A percentile compares a stretch with the other conserved stretches of the same genome.
These are phyloP conservation scores for Polyodon spathula DNA, from an alignment of 2,113 vertebrate genomes.

Conservation along the genomic window DNA sequence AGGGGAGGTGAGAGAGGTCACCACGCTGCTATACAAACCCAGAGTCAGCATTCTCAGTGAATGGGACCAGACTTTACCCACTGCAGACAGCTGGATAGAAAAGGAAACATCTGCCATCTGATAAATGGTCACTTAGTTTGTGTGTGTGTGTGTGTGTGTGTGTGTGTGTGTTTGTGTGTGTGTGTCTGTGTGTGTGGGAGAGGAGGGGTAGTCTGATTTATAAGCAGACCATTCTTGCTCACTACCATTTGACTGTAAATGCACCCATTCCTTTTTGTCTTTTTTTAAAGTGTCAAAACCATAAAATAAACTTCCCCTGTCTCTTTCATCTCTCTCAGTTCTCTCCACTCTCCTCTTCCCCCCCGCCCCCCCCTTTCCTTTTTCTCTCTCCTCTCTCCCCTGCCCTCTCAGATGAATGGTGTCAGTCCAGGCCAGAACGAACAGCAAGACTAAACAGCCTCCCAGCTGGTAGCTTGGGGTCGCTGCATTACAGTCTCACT, in stretches of 20 bases:
- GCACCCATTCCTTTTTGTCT: too few species aligned
- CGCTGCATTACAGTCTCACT: conserved; percentile 23
- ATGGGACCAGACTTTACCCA: conserved; percentile 39
- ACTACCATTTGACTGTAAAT: too few species aligned
- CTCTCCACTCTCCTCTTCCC: too few species aligned
- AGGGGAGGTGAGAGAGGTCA: too few species aligned
- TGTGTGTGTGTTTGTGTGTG: conserved; percentile 7
- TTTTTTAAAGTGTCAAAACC: too few species aligned
- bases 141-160: conserved; percentile 7
- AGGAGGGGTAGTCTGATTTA: conserved; percentile 3
- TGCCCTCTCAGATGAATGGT: too few species aligned
- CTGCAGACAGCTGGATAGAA: conserved; percentile 18
- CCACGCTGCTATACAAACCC: conserved; percentile 37
- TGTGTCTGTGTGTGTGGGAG: conserved; percentile 7
- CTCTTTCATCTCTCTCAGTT: too few species aligned
- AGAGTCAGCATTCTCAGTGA: conserved; percentile 31
- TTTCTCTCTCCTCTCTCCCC: too few species aligned
- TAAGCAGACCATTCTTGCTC: too few species aligned
- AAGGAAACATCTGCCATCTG: conserved; percentile 31
- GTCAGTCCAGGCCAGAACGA: too few species aligned
- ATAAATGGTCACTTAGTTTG: conserved; percentile 27
- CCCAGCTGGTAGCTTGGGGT: conserved; percentile 25
- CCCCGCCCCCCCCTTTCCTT: too few species aligned
- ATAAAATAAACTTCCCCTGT: too few species aligned
- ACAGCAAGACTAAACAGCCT: conserved; percentile 1